phyloP scores from a whole-genome alignment of 1,140 invertebrate genomes.

The Drosophila kohkoa region DNA sequence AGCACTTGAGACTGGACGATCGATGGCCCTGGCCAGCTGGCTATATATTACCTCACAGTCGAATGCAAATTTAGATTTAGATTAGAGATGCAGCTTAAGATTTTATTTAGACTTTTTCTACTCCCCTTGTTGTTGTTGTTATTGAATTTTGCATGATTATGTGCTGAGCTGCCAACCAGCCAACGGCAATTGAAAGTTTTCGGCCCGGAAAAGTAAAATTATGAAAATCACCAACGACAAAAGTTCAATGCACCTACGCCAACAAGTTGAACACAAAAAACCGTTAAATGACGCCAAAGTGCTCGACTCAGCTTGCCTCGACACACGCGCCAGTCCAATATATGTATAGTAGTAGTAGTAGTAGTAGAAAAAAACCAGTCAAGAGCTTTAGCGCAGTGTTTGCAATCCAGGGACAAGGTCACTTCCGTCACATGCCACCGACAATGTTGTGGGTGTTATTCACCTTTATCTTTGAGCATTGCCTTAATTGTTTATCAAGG shows the following conservation, averaged over 20 bases:
- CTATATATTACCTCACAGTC: conserved; percentile 77
- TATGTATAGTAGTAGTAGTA: neutral
- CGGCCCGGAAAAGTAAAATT: conserved; percentile 52
- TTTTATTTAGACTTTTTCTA: conserved; percentile 22
- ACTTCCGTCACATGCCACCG: conserved; percentile 68
- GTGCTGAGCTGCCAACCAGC: conserved; percentile 12
- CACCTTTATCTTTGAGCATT: conserved; percentile 57
- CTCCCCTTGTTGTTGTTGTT: neutral
- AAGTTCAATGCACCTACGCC: conserved; percentile 62
- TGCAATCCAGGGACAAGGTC: conserved; percentile 75
- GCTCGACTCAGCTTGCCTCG: neutral
- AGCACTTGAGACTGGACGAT: conserved; percentile 64
- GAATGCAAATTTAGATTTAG: conserved; percentile 67
- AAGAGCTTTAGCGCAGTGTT: conserved; percentile 52
- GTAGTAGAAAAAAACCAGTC: conserved; percentile 12
- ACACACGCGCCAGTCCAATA: conserved; percentile 46
- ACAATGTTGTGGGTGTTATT: conserved; percentile 71
- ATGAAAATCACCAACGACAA: conserved; percentile 45
- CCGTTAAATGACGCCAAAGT: conserved; percentile 38
- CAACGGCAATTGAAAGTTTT: conserved; percentile 41
- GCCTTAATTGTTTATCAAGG: conserved; percentile 75
- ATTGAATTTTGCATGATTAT: conserved; percentile 46
- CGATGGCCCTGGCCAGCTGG: conserved; percentile 71
- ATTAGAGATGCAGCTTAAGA: conserved; percentile 20
- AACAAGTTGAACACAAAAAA: conserved; percentile 22